Evolutionary conservation across 1,140 invertebrate species (phyloP), one percentile per base, ranked within the genome.

Genomic region (Varroa destructor): DNA sequence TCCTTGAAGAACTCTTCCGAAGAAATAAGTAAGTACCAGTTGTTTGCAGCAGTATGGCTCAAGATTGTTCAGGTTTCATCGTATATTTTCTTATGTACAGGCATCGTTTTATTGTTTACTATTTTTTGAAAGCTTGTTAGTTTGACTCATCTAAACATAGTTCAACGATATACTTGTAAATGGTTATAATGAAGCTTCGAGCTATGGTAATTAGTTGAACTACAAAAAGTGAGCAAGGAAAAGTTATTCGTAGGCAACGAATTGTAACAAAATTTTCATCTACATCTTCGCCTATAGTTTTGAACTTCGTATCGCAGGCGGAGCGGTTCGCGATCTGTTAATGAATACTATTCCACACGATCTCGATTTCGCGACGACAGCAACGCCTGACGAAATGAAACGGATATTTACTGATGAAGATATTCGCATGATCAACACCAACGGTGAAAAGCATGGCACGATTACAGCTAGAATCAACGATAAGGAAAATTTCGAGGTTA

Each of bases 401-500:
- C 83, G 87, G 71, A 91, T 99, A 86, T 98, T 98, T 78, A 85
- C 80, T 1, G 81, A 84, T 67, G 91, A 96, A 83, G 81, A 87
- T 70, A 84, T 98, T 36, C 82, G 94, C 75, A 89, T 96, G 87
- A 87, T 99, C 12, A 97, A 99, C 80, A 83, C 83, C 43, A 91
- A 87, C 75, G 96, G 96, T 10, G 93, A 97, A 80, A 92, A 89
- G 77, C 97, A 99, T 85, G 96, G 96, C 0, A 99, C 97, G 1
- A 89, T 99, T 70, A 98, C 95, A n/a, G 86, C 90, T 3, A 84
- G 96, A 73, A 92, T 99, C 56, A 91, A 98, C 81, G 89, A 97
- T 75, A 91, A 88, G 79, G 88, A 91, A 81, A 93, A 92, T 80
- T 94, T 90, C 82, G 90, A 94, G 78, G 76, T 84, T 12, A 97